Percentiles rank a stretch among this genome's conserved stretches.
Evolutionary conservation across 2,888 invertebrate species (phyloP).

Genomic region (Portevinia maculata): DNA sequence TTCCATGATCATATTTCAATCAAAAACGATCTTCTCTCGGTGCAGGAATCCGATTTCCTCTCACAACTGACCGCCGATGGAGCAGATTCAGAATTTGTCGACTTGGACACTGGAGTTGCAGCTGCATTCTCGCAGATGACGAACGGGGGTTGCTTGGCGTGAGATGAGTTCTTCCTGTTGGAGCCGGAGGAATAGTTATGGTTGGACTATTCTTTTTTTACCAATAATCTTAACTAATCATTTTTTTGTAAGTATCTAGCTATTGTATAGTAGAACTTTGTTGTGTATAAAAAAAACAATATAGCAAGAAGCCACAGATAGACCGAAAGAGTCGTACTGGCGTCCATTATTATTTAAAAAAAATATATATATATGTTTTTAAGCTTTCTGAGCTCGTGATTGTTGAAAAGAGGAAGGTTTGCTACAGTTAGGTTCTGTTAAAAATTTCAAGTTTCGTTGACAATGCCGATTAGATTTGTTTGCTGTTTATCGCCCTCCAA

Average conservation of each 20-base stretch:
- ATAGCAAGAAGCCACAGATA: conserved; percentile 63
- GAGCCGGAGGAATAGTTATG: conserved; percentile 65
- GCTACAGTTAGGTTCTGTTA: neutral
- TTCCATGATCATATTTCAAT: conserved; percentile 81
- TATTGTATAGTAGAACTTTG: conserved; percentile 44
- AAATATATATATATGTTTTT: conserved; percentile 3
- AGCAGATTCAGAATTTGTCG: conserved; percentile 82
- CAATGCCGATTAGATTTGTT: too few relatives aligned
- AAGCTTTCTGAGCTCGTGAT: conserved; percentile 36
- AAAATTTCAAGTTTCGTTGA: too few relatives aligned
- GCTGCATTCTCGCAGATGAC: conserved; percentile 80
- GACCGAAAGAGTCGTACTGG: conserved; percentile 51
- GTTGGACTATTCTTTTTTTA: conserved; percentile 62
- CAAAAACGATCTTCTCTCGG: conserved; percentile 79
- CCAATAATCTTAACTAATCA: conserved; percentile 67
- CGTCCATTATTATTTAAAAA: conserved; percentile 64
- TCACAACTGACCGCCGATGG: conserved; percentile 78
- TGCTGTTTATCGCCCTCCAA: too few relatives aligned
- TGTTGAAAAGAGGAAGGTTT: conserved; percentile 4
- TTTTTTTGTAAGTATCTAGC: conserved; percentile 52
- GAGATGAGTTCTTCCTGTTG: conserved; percentile 77
- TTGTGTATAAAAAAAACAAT: conserved; percentile 32
- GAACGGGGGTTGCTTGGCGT: conserved; percentile 82
- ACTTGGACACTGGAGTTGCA: conserved; percentile 81
- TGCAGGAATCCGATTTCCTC: conserved; percentile 79